A percentile compares a stretch with the other conserved stretches of the same genome.
phyloP scores from a whole-genome alignment of 2,888 invertebrate species.

The Sminthurinus aureus region DNA sequence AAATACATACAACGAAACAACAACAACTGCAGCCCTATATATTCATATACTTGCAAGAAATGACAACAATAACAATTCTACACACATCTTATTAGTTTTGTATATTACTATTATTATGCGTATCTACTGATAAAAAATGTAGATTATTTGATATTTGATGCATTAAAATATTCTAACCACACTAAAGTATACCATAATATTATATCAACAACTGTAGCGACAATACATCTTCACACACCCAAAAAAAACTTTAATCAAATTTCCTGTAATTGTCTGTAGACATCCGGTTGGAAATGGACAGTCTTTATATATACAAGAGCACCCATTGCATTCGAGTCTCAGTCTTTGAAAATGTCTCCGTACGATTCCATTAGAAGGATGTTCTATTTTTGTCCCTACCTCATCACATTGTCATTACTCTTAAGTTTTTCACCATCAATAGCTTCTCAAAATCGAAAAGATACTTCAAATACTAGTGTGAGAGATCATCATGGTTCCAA shows the following conservation, averaged over 20 bases:
- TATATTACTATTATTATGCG: too few species aligned
- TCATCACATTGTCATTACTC: background rate
- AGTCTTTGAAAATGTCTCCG: constrained; percentile 29
- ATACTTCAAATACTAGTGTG: background rate
- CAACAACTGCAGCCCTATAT: too few species aligned
- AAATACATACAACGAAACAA: too few species aligned
- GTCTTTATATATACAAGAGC: constrained; percentile 32
- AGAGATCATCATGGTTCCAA: background rate
- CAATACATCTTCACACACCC: constrained; percentile 7
- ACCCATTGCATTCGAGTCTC: constrained; percentile 3
- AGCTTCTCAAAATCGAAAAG: constrained; percentile 19
- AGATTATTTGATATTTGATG: too few species aligned
- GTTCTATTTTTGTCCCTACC: background rate
- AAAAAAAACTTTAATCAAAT: constrained; percentile 36
- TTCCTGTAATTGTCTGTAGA: constrained; percentile 41
- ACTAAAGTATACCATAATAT: too few species aligned
- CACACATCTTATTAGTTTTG: too few species aligned
- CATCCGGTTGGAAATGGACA: constrained; percentile 34
- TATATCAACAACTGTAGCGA: background rate
- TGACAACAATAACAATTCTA: too few species aligned
- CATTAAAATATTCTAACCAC: too few species aligned
- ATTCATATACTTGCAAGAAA: too few species aligned
- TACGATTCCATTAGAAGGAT: constrained; percentile 20
- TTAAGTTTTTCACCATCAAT: background rate
- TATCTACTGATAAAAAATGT: too few species aligned